Base-by-base conservation (phyloP, 2,113 vertebrate genomes). In the Romanogobio albipinnatus region DNA sequence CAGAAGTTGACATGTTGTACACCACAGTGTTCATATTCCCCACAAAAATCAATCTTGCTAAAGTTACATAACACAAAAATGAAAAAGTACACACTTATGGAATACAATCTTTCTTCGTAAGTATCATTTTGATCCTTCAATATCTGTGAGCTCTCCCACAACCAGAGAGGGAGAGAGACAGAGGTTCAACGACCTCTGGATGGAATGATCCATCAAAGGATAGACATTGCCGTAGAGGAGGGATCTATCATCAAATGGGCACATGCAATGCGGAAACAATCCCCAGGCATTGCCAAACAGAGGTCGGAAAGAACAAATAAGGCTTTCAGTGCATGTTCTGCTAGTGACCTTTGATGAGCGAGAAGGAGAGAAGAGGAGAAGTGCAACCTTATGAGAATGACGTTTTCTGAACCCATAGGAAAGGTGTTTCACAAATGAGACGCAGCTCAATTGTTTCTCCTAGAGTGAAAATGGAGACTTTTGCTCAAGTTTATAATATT, bases 191-290 rank as follows among this genome's bases (percentile, higher is more conserved):
- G 39, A 79, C 76, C 64, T 79, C 84, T 53, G 4, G 15, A 79
- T 33, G 49, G 24, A 85, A 85, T 47, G 84, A 85, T 85, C 76
- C 76, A 85, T 85, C 84, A 79, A 22, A 33, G 62, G 76, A 70
- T 79, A 59, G 43, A 79, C 3, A 22, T 10, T 62, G 45, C 43
- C 45, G 39, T 64, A 79, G 56, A 70, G 53, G 66, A 61, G 81
- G 33, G 43, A 79, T 79, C 75, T 83, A 82, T 86, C 81, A 83
- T 36, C 62, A 39, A 82, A 53, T 47, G 45, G 81, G 59, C 82
- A 62, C 45, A 80, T 83, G 77, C 76, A 64, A 59, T 53, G n/a
- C 49, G 19, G 76, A 49, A 86, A 58, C 76, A 70, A 73, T 56
- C 85, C 56, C 59, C 58, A 26, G 24, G 61, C 75, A 74, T 62